Evolutionary conservation across 2,113 vertebrate genomes (phyloP).

Genomic region (Coreoperca whiteheadi): DNA sequence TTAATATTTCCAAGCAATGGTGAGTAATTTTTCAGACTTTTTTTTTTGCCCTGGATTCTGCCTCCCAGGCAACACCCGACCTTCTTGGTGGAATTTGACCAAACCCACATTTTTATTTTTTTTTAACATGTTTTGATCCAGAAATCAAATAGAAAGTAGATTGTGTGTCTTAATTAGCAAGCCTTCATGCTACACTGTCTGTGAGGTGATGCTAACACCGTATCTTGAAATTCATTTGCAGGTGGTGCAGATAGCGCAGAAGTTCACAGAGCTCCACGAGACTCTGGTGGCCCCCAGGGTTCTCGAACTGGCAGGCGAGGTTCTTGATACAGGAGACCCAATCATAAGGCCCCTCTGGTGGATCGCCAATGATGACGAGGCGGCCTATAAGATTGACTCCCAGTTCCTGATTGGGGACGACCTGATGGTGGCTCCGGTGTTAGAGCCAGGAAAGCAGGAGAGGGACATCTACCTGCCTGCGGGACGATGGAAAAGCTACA

Average conservation of each 20-base stretch:
- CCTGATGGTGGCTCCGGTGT: slow-evolving; percentile 95
- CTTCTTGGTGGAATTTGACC: too few species aligned
- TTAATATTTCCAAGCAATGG: too few species aligned
- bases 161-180: too few species aligned
- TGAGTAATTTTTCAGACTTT: too few species aligned
- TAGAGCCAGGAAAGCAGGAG: slow-evolving; percentile 94
- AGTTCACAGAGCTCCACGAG: slow-evolving; percentile 90
- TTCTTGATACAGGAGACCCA: slow-evolving; percentile 91
- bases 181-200: not conserved
- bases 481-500: slow-evolving; percentile 95
- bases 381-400: slow-evolving; percentile 91
- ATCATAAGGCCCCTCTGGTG: slow-evolving; percentile 98
- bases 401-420: slow-evolving; percentile 98
- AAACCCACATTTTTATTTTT: too few species aligned
- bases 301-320: slow-evolving; percentile 91
- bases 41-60: too few species aligned
- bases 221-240: slow-evolving; percentile 29
- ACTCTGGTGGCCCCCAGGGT: slow-evolving; percentile 91
- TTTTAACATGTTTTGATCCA: too few species aligned
- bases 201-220: not conserved
- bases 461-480: slow-evolving; percentile 94
- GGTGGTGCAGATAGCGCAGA: slow-evolving; percentile 92
- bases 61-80: too few species aligned
- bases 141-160: too few species aligned
- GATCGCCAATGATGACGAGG: slow-evolving; percentile 90